Evolutionary conservation across 2,888 invertebrate species (phyloP).

Genomic region (Macrosiphum euphorbiae): DNA sequence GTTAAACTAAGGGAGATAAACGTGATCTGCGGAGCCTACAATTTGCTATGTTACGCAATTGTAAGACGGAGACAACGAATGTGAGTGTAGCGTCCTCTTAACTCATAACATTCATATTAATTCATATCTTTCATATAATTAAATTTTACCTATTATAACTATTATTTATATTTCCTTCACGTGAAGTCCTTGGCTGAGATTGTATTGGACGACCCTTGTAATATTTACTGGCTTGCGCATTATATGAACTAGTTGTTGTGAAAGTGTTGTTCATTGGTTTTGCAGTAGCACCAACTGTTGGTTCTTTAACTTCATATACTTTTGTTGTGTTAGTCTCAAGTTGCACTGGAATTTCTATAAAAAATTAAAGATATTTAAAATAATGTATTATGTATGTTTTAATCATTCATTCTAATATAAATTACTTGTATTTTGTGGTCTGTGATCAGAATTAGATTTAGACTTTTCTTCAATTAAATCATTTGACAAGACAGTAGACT

Average conservation of each 20-base stretch:
- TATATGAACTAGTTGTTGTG: not conserved
- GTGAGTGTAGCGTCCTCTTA: no score
- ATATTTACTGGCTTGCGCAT: slow-evolving; percentile 48
- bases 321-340: slow-evolving; percentile 17
- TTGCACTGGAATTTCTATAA: slow-evolving; percentile 33
- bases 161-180: slow-evolving; percentile 50
- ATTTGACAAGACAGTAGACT: slow-evolving; percentile 1
- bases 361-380: not conserved
- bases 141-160: slow-evolving; percentile 47
- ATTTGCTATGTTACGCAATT: no score
- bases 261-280: slow-evolving; percentile 11
- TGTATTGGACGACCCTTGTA: slow-evolving; percentile 58
- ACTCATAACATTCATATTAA: not conserved
- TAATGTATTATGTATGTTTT: not conserved
- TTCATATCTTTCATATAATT: not conserved
- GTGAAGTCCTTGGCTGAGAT: slow-evolving; percentile 40
- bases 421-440: slow-evolving; percentile 39
- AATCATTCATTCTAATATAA: not conserved
- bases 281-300: not conserved
- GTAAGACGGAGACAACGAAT: no score
- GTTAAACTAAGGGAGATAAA: no score
- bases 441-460: not conserved
- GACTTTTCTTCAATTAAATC: slow-evolving; percentile 18
- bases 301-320: slow-evolving; percentile 39
- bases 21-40: no score